phyloP scores from a whole-genome alignment of 2,797 vertebrate species.

The Sphenopsis melanotis region DNA sequence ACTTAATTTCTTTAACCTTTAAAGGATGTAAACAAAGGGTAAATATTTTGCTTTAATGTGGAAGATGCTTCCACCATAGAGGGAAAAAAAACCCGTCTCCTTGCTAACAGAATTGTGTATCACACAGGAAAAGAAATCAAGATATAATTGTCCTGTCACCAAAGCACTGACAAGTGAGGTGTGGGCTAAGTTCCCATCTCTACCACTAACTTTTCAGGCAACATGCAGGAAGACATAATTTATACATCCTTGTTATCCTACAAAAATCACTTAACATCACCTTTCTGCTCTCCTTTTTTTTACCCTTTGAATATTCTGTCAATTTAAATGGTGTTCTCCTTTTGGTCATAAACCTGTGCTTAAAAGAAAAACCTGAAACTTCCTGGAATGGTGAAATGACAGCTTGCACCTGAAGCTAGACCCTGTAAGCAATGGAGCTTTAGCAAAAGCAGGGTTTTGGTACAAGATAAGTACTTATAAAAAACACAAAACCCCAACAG shows the following conservation, averaged over 20 bases:
- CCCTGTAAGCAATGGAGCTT: not conserved
- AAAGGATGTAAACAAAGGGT: not conserved
- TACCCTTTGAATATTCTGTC: not conserved
- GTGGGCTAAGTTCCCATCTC: not conserved
- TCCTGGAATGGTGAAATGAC: not conserved
- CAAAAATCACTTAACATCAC: not conserved
- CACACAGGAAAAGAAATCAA: not conserved
- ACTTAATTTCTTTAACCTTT: not conserved
- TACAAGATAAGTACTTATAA: not conserved
- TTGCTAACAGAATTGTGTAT: not conserved
- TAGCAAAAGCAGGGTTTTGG: not conserved
- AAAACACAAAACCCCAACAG: accelerated
- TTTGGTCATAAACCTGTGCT: not conserved
- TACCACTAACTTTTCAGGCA: not conserved
- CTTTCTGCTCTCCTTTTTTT: not conserved
- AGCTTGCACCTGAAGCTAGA: not conserved
- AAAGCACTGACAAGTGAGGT: not conserved
- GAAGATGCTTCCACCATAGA: not conserved
- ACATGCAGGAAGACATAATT: not conserved
- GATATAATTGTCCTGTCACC: not conserved
- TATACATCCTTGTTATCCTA: not conserved
- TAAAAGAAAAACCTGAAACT: not conserved
- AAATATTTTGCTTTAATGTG: not conserved
- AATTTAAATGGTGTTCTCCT: not conserved
- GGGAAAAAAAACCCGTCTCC: accelerated